A percentile compares a stretch with the other conserved stretches of the same genome.
Evolutionary conservation across 2,888 invertebrate species (phyloP).

Genomic region (Netelia virgata): DNA sequence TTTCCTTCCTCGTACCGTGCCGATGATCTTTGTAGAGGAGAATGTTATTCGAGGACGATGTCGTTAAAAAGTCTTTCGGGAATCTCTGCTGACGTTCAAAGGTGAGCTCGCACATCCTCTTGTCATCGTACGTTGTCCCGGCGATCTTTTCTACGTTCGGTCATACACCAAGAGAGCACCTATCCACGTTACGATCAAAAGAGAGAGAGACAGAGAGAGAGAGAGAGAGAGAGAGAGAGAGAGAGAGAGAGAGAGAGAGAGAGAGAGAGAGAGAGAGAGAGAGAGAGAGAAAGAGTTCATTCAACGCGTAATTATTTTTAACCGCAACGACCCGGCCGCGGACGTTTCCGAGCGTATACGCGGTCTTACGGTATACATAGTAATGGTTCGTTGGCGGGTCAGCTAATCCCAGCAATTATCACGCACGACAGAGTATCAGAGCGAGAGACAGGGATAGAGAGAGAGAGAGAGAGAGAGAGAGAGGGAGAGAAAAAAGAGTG

Average conservation of each 20-base stretch:
- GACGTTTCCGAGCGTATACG: conserved; percentile 38
- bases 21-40: conserved; percentile 4
- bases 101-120: background rate
- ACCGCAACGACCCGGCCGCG: conserved; percentile 69
- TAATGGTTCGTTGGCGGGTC: conserved; percentile 65
- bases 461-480: conserved; percentile 1
- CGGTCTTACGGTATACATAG: background rate
- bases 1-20: background rate
- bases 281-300: conserved; percentile 39
- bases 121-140: background rate
- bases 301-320: conserved; percentile 78
- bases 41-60: conserved; percentile 39
- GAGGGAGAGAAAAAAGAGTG: too few species aligned
- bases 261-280: too few species aligned
- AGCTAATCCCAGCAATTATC: conserved; percentile 83
- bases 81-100: conserved; percentile 32
- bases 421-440: conserved; percentile 67
- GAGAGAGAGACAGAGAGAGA: too few species aligned
- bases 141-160: conserved; percentile 28
- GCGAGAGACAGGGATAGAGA: background rate
- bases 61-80: conserved; percentile 37
- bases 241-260: background rate
- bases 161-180: background rate
- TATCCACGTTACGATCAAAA: conserved; percentile 29
- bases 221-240: background rate